Percentiles rank a stretch among this genome's conserved stretches.
These are phyloP conservation scores for Maconellicoccus hirsutus DNA, from an alignment of 1,140 invertebrate species.

Conservation along the genomic window DNA sequence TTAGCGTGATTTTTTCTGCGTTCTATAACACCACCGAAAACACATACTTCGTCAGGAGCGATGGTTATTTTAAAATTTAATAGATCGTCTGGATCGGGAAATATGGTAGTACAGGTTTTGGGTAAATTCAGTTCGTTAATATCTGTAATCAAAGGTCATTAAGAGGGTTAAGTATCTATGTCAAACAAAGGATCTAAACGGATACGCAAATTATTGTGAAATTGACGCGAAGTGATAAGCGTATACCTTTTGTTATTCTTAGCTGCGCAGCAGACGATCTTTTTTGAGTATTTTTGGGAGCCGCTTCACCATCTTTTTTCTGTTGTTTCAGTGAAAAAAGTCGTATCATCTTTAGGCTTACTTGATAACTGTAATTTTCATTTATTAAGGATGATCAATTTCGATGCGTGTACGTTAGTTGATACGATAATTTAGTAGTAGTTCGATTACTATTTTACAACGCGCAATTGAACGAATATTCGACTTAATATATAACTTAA, in stretches of 20 bases:
- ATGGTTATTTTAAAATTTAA: constrained; percentile 93
- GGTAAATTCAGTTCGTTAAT: constrained; percentile 95
- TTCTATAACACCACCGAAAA: background rate
- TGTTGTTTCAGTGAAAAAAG: constrained; percentile 95
- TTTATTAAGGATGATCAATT: background rate
- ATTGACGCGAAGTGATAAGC: no score
- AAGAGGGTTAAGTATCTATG: background rate
- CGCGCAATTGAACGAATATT: background rate
- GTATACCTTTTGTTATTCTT: constrained; percentile 87
- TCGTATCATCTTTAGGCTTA: constrained; percentile 69
- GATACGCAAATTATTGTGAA: background rate
- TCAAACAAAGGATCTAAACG: background rate
- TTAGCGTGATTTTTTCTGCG: background rate
- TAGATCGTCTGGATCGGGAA: constrained; percentile 91
- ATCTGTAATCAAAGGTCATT: constrained; percentile 52
- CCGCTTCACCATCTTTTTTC: constrained; percentile 87
- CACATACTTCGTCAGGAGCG: constrained; percentile 77
- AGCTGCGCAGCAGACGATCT: constrained; percentile 90
- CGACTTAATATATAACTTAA: background rate
- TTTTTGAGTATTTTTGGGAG: constrained; percentile 65
- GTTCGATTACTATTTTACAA: background rate
- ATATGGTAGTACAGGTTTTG: constrained; percentile 91
- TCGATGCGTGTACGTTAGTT: background rate
- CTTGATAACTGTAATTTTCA: background rate
- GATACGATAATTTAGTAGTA: background rate